Conservation (phyloP, 2,888 invertebrate species). For the Incurvaria masculella region DNA sequence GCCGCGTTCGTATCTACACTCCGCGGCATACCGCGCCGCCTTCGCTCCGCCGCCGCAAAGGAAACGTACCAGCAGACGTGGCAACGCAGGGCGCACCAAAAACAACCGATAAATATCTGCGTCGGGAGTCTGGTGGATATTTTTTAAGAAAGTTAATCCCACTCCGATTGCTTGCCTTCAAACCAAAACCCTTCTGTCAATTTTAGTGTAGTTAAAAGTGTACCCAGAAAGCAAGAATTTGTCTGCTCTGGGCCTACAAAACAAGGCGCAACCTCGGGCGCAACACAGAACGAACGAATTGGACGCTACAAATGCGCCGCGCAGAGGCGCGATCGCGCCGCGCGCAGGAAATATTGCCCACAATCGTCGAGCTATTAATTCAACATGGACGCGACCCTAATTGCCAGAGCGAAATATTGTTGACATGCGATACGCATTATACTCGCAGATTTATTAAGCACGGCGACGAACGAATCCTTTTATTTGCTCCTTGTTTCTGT, state of each 20-base stretch:
- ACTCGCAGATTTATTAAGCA: background rate
- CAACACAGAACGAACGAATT: background rate
- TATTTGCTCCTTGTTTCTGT: background rate
- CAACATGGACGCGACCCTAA: constrained; percentile 29
- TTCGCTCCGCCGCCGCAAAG: background rate
- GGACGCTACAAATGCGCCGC: background rate
- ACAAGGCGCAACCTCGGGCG: background rate
- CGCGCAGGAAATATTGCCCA: constrained; percentile 18
- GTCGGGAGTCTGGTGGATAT: too few relatives aligned
- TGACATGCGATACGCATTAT: constrained; percentile 19
- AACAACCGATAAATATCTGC: background rate
- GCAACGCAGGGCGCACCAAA: background rate
- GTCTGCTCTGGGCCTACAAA: background rate
- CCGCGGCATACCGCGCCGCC: background rate
- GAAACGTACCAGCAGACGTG: background rate
- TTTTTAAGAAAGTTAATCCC: too few relatives aligned
- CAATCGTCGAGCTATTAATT: constrained; percentile 30
- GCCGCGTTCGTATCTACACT: background rate
- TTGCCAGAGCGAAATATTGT: constrained; percentile 32
- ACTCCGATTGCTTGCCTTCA: too few relatives aligned
- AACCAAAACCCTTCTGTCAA: too few relatives aligned
- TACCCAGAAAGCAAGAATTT: too few relatives aligned
- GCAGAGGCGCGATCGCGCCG: constrained; percentile 5
- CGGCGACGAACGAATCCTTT: background rate
- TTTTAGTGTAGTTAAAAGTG: too few relatives aligned